A percentile compares a stretch with the other conserved stretches of the same genome.
Evolutionary conservation across 2,888 invertebrate species (phyloP).

Genomic region (Zonitis immaculata): DNA sequence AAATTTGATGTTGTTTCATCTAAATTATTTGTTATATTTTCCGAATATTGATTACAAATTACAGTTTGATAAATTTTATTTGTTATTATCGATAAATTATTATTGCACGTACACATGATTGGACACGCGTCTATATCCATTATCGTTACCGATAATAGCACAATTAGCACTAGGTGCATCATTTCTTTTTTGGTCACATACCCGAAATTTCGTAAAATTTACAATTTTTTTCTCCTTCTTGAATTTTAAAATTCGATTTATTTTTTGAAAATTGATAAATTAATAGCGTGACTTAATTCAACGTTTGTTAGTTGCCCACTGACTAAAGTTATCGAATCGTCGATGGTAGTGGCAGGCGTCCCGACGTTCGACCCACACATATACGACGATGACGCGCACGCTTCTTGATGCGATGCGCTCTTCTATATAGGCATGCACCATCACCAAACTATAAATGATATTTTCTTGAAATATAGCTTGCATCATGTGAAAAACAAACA

Average conservation of each 20-base stretch:
- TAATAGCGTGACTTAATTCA: no score
- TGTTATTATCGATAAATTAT: constrained; percentile 22
- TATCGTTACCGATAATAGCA: constrained; percentile 37
- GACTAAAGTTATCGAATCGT: constrained; percentile 8
- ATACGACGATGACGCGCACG: constrained; percentile 19
- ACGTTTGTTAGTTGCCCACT: constrained; percentile 13
- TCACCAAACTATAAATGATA: constrained; percentile 12
- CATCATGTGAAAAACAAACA: constrained; percentile 13
- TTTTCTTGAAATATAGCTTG: constrained; percentile 19
- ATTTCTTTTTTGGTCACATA: constrained; percentile 33
- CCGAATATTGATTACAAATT: constrained; percentile 16
- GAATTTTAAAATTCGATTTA: no score
- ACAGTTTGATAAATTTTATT: constrained; percentile 9
- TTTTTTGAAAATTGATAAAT: no score
- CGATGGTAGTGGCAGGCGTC: constrained; percentile 12
- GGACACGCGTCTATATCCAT: constrained; percentile 38
- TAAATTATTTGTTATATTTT: constrained; percentile 23
- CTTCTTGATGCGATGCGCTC: constrained; percentile 9
- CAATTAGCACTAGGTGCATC: constrained; percentile 39
- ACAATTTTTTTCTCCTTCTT: constrained; percentile 6
- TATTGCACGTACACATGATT: constrained; percentile 37
- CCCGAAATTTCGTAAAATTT: constrained; percentile 13
- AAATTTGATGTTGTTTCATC: constrained; percentile 27
- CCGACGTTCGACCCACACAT: constrained; percentile 14
- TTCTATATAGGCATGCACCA: constrained; percentile 21